phyloP scores from a whole-genome alignment of 2,113 vertebrate genomes.

The Scatophagus argus region DNA sequence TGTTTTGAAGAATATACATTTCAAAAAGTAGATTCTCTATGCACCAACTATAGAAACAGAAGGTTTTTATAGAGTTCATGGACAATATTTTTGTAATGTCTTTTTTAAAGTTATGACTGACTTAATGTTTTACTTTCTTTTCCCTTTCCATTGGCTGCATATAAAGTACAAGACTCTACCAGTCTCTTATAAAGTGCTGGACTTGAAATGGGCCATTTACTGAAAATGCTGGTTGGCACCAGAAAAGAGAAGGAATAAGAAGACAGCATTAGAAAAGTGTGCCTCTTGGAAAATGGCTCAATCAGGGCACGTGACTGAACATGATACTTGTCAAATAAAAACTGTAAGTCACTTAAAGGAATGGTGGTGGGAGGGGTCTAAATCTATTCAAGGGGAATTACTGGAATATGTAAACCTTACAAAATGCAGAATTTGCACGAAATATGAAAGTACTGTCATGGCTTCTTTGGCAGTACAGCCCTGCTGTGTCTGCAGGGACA shows the following conservation, averaged over 20 bases:
- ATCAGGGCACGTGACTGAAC: background rate
- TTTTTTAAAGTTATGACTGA: background rate
- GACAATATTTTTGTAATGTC: background rate
- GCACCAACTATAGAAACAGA: background rate
- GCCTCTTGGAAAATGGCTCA: slow-evolving; percentile 11
- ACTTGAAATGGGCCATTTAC: slow-evolving; percentile 37
- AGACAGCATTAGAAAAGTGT: slow-evolving; percentile 22
- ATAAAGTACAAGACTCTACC: slow-evolving; percentile 15
- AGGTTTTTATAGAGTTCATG: no score
- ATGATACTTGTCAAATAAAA: slow-evolving; percentile 17
- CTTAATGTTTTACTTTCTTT: slow-evolving; percentile 1
- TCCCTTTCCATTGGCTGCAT: background rate
- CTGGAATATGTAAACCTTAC: slow-evolving; percentile 47
- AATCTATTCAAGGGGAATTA: slow-evolving; percentile 22
- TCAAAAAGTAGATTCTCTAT: background rate
- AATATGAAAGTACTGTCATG: slow-evolving; percentile 68
- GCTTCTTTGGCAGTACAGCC: slow-evolving; percentile 83
- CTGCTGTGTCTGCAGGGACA: slow-evolving; percentile 62
- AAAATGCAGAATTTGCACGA: slow-evolving; percentile 54
- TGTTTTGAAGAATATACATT: slow-evolving; percentile 5
- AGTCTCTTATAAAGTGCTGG: slow-evolving; percentile 64
- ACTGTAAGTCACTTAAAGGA: slow-evolving; percentile 7
- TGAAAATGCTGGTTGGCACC: slow-evolving; percentile 23
- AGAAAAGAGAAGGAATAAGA: slow-evolving; percentile 10
- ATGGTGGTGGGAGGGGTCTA: slow-evolving; percentile 8